Percentiles rank a stretch among this genome's conserved stretches.
Conservation (phyloP, 2,888 invertebrate species). For the Tromatobia lineatoria region DNA sequence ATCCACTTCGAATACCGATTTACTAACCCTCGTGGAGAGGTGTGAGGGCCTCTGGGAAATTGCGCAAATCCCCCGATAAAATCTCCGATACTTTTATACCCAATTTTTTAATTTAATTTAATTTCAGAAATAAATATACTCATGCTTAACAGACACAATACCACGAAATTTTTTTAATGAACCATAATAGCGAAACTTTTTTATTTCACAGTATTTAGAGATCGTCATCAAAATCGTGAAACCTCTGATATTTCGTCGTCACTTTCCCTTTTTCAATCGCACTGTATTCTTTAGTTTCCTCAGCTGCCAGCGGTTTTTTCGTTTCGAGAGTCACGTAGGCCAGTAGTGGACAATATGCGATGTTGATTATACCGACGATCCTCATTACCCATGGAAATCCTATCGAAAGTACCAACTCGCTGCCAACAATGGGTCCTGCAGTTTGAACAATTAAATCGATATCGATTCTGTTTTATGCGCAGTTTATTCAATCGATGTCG, state of each 20-base stretch:
- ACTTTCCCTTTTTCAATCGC: constrained; percentile 73
- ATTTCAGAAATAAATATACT: constrained; percentile 22
- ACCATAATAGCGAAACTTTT: background rate
- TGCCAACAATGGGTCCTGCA: constrained; percentile 91
- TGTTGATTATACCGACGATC: constrained; percentile 89
- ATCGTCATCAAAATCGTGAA: constrained; percentile 81
- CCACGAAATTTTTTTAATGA: background rate
- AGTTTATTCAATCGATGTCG: background rate
- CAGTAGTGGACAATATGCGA: constrained; percentile 90
- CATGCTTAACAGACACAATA: background rate
- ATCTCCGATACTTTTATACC: constrained; percentile 6
- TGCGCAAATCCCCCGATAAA: constrained; percentile 18
- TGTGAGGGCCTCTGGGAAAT: constrained; percentile 29
- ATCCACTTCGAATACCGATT: constrained; percentile 61
- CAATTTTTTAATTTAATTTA: constrained; percentile 1
- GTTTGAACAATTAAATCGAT: constrained; percentile 61
- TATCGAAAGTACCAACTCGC: constrained; percentile 89
- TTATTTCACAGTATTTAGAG: constrained; percentile 73
- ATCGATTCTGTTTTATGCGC: background rate
- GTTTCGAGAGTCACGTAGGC: constrained; percentile 84
- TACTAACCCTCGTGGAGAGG: constrained; percentile 1
- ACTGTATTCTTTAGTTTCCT: constrained; percentile 77
- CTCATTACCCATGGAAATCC: constrained; percentile 93
- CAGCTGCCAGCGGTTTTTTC: constrained; percentile 71
- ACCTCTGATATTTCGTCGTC: constrained; percentile 77